Conservation (phyloP, 2,113 vertebrate species). For the Thalassoma bifasciatum region DNA sequence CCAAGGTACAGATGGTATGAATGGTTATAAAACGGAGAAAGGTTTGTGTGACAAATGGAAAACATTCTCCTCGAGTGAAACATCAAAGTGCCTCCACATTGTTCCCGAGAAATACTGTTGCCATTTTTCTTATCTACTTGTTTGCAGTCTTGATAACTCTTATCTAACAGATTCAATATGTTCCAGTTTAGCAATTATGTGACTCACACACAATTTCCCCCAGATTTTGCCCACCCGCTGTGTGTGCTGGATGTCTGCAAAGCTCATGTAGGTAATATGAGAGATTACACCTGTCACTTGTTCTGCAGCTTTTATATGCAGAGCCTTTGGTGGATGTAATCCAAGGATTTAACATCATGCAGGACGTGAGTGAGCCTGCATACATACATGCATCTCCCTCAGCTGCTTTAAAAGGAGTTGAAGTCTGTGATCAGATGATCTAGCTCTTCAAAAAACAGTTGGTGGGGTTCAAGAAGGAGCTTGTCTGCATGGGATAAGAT, state of each 20-base stretch:
- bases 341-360: slow-evolving; percentile 71
- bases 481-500: slow-evolving; percentile 4
- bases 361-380: slow-evolving; percentile 37
- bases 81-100: slow-evolving; percentile 24
- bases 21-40: slow-evolving; percentile 8
- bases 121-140: slow-evolving; percentile 21
- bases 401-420: slow-evolving; percentile 35
- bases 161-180: slow-evolving; percentile 30
- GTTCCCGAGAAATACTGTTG: slow-evolving; percentile 30
- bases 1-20: slow-evolving; percentile 19
- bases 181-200: slow-evolving; percentile 51
- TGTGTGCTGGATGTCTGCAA: slow-evolving; percentile 29
- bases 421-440: slow-evolving; percentile 54
- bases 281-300: slow-evolving; percentile 78
- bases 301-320: slow-evolving; percentile 65
- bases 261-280: slow-evolving; percentile 67
- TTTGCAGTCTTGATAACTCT: slow-evolving; percentile 37
- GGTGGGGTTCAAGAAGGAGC: slow-evolving; percentile 40
- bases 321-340: slow-evolving; percentile 79
- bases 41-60: slow-evolving; percentile 27
- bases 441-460: slow-evolving; percentile 10
- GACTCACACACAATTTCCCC: slow-evolving; percentile 43
- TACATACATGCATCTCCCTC: slow-evolving; percentile 25
- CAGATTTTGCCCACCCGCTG: slow-evolving; percentile 43
- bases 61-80: slow-evolving; percentile 30